Conservation (phyloP, 2,888 invertebrate species). For the Theretra japonica region DNA sequence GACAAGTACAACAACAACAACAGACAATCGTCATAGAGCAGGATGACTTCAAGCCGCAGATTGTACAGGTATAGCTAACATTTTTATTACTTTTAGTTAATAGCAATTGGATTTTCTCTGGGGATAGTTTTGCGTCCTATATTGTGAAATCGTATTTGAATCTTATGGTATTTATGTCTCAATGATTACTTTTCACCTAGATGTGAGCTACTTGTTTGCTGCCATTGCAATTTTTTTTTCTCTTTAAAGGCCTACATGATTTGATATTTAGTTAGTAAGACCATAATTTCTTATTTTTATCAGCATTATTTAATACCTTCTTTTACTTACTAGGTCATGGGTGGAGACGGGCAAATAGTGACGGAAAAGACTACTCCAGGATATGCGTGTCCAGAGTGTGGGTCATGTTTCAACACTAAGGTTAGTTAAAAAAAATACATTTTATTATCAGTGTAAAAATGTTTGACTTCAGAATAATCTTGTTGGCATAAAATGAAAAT, state of each 20-base stretch:
- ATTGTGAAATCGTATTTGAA: too few relatives aligned
- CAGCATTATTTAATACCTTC: background rate
- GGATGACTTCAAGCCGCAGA: slow-evolving; percentile 63
- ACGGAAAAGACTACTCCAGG: slow-evolving; percentile 73
- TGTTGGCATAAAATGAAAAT: too few relatives aligned
- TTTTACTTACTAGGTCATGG: slow-evolving; percentile 66
- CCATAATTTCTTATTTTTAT: too few relatives aligned
- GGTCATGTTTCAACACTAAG: slow-evolving; percentile 82
- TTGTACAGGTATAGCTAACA: slow-evolving; percentile 64
- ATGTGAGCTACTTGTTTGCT: too few relatives aligned
- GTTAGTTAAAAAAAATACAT: slow-evolving; percentile 44
- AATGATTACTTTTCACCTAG: too few relatives aligned
- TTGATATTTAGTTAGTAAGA: too few relatives aligned
- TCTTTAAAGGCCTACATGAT: too few relatives aligned
- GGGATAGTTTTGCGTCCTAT: too few relatives aligned
- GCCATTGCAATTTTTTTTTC: too few relatives aligned
- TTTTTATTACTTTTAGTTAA: background rate
- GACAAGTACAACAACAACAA: slow-evolving; percentile 58
- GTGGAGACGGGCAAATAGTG: slow-evolving; percentile 75
- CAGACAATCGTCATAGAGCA: slow-evolving; percentile 64
- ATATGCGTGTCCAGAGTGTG: slow-evolving; percentile 79
- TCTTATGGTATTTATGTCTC: too few relatives aligned
- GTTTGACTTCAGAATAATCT: too few relatives aligned
- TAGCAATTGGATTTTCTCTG: too few relatives aligned
- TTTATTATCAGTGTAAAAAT: background rate